Conservation (phyloP, 1,140 invertebrate species). For the Pseudomyrmex sp. region DNA sequence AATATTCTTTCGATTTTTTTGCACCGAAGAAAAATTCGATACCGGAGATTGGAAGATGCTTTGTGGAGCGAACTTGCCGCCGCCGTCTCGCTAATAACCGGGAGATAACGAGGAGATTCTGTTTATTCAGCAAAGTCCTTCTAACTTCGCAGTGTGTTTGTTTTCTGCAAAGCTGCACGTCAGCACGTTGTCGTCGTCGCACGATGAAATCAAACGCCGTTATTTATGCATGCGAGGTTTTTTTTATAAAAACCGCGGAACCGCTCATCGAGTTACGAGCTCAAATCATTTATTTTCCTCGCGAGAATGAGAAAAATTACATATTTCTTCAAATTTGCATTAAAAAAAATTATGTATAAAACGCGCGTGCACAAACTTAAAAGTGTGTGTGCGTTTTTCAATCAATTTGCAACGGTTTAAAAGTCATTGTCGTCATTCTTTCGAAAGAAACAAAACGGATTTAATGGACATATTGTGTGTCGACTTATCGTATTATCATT, state of each 20-base stretch:
- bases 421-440: neutral
- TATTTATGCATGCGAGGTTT: slow-evolving; percentile 22
- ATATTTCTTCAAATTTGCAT: neutral
- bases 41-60: slow-evolving; percentile 39
- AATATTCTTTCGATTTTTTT: slow-evolving; percentile 46
- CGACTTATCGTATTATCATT: neutral
- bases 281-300: neutral
- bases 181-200: neutral
- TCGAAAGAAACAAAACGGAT: neutral
- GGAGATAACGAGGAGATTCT: slow-evolving; percentile 46
- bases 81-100: slow-evolving; percentile 49
- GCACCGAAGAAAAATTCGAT: slow-evolving; percentile 42
- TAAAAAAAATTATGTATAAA: neutral
- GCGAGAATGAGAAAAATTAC: neutral
- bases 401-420: neutral
- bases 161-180: slow-evolving; percentile 4
- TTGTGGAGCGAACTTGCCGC: slow-evolving; percentile 19
- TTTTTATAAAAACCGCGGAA: neutral
- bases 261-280: neutral
- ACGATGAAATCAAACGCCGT: slow-evolving; percentile 30
- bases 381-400: neutral
- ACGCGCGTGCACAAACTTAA: neutral
- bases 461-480: neutral
- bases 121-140: slow-evolving; percentile 45
- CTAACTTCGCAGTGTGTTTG: neutral